phyloP scores from a whole-genome alignment of 30 jellyfish, hydroid and myxozoan species.

The Phacellophora camtschatica region DNA sequence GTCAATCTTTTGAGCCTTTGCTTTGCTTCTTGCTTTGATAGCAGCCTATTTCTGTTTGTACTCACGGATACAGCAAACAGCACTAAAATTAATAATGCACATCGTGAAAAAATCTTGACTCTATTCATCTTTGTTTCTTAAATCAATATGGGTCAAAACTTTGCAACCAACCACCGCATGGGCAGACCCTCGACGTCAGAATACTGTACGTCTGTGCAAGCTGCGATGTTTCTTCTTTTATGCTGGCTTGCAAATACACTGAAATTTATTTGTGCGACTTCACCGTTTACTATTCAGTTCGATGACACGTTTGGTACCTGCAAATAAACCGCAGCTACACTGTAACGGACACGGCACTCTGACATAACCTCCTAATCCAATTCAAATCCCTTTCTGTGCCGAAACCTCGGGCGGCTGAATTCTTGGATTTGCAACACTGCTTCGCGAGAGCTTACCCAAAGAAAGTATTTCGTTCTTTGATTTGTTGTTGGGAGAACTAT shows the following conservation, averaged over 20 bases:
- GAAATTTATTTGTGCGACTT: neutral
- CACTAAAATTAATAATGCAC: neutral
- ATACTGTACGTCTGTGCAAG: neutral
- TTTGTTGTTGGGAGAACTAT: neutral
- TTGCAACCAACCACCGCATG: too few relatives aligned
- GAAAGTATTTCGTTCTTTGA: too few relatives aligned
- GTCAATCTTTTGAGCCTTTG: neutral
- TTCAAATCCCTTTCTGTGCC: constrained; percentile 9
- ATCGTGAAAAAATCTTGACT: neutral
- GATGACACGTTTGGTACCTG: constrained; percentile 46
- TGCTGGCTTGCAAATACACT: neutral
- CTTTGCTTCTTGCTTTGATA: neutral
- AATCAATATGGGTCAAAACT: too few relatives aligned
- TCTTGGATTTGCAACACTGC: neutral
- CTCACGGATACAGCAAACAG: neutral
- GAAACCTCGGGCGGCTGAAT: neutral
- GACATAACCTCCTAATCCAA: constrained; percentile 18
- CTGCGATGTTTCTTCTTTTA: neutral
- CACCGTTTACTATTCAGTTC: constrained; percentile 39
- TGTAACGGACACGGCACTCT: constrained; percentile 32
- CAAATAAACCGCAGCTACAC: constrained; percentile 50
- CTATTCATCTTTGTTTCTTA: neutral
- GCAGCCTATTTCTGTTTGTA: neutral
- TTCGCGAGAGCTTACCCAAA: too few relatives aligned
- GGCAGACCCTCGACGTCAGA: neutral